Conservation (phyloP, 1,140 invertebrate species). For the Tribolium madens region DNA sequence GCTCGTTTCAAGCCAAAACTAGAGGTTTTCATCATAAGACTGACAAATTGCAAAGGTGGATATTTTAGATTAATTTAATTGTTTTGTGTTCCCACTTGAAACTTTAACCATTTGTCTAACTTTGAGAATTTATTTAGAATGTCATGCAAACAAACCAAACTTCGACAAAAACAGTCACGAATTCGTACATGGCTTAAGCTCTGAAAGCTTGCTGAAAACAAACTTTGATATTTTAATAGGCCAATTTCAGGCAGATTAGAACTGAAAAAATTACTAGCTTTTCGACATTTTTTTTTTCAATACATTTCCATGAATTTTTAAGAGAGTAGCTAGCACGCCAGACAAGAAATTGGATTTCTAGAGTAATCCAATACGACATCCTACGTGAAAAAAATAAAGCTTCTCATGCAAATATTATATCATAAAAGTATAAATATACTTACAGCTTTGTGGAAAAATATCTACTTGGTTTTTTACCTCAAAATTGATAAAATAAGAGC, state of each 20-base stretch:
- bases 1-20: not conserved
- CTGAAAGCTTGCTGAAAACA: not conserved
- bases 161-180: not conserved
- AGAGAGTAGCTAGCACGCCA: constrained; percentile 17
- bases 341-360: constrained; percentile 25
- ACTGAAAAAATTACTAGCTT: not conserved
- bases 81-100: constrained; percentile 23
- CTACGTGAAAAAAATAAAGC: constrained; percentile 33
- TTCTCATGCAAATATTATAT: constrained; percentile 25
- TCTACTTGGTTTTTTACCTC: not conserved
- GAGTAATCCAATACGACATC: constrained; percentile 28
- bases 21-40: constrained; percentile 23
- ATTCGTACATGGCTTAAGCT: not conserved
- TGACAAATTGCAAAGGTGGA: constrained; percentile 32
- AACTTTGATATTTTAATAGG: constrained; percentile 9
- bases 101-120: constrained; percentile 22
- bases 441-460: constrained; percentile 16
- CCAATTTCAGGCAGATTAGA: not conserved
- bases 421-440: constrained; percentile 28
- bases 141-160: not conserved
- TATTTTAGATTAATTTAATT: constrained; percentile 37
- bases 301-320: constrained; percentile 9
- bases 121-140: constrained; percentile 7
- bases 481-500: not conserved
- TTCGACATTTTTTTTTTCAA: not conserved